These are phyloP conservation scores for Styela plicata DNA, from an alignment of 23 tunicate species.

Conservation along the genomic window DNA sequence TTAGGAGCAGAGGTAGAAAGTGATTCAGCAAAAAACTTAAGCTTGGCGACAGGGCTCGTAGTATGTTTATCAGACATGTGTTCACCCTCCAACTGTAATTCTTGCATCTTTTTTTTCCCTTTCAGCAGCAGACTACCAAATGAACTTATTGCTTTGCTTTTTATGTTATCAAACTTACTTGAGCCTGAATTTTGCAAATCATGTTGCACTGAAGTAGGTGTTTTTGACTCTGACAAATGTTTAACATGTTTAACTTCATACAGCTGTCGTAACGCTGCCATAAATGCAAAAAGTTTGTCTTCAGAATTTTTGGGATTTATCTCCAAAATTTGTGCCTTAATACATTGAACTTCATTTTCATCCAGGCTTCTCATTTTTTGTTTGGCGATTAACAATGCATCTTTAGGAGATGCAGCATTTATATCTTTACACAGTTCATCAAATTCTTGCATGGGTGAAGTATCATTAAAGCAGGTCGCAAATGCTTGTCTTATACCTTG, in stretches of 20 bases:
- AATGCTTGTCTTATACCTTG: constrained; percentile 73
- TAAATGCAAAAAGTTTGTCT: constrained; percentile 50
- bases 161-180: constrained; percentile 48
- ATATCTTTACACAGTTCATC: constrained; percentile 57
- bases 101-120: constrained; percentile 84
- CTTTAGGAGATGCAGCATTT: constrained; percentile 20
- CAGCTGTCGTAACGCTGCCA: constrained; percentile 51
- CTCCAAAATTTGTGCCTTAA: constrained; percentile 22
- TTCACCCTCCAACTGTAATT: constrained; percentile 76
- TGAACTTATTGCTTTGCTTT: constrained; percentile 71
- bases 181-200: constrained; percentile 15
- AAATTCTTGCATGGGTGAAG: constrained; percentile 56
- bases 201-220: not conserved
- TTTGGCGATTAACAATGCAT: not conserved
- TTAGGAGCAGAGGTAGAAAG: constrained; percentile 12
- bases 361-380: constrained; percentile 8
- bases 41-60: constrained; percentile 62
- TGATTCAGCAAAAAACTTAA: constrained; percentile 48
- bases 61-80: constrained; percentile 30
- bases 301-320: constrained; percentile 23
- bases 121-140: constrained; percentile 50
- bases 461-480: constrained; percentile 39
- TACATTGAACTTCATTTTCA: constrained; percentile 5
- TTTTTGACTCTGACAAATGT: constrained; percentile 32
- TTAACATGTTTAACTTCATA: constrained; percentile 61